Conservation (phyloP, 2,888 invertebrate species). For the Hofmannophila pseudospretella region DNA sequence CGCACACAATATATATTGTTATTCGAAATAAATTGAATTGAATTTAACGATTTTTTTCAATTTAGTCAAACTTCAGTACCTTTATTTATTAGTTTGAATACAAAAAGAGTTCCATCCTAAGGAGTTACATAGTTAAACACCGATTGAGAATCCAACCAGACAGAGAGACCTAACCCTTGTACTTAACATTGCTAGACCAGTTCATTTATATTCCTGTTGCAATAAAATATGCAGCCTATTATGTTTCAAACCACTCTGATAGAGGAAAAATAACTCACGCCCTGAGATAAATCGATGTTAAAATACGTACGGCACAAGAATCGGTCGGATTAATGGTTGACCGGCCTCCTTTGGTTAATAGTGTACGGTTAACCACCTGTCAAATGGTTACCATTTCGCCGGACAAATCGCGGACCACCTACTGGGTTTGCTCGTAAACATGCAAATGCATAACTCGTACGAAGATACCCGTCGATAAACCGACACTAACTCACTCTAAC, state of each 20-base stretch:
- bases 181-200: constrained; percentile 19
- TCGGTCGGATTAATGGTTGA: constrained; percentile 29
- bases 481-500: constrained; percentile 24
- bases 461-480: constrained; percentile 39
- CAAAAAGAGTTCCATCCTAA: too few relatives aligned
- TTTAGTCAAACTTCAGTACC: too few relatives aligned
- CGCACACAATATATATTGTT: too few relatives aligned
- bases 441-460: constrained; percentile 34
- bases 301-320: constrained; percentile 31
- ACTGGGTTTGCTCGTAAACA: constrained; percentile 60
- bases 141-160: not conserved
- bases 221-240: constrained; percentile 45
- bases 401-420: constrained; percentile 71
- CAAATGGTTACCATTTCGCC: constrained; percentile 53
- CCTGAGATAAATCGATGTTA: constrained; percentile 48
- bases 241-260: constrained; percentile 47
- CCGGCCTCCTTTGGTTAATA: constrained; percentile 52
- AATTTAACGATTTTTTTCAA: too few relatives aligned
- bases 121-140: too few relatives aligned
- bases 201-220: constrained; percentile 25
- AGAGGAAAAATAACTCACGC: constrained; percentile 51
- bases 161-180: constrained; percentile 5
- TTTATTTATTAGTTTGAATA: too few relatives aligned
- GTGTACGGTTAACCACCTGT: constrained; percentile 59
- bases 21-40: too few relatives aligned